Percentiles rank a stretch among this genome's conserved stretches.
Conservation (phyloP, 2,888 invertebrate species). For the Tenthredo amoena region DNA sequence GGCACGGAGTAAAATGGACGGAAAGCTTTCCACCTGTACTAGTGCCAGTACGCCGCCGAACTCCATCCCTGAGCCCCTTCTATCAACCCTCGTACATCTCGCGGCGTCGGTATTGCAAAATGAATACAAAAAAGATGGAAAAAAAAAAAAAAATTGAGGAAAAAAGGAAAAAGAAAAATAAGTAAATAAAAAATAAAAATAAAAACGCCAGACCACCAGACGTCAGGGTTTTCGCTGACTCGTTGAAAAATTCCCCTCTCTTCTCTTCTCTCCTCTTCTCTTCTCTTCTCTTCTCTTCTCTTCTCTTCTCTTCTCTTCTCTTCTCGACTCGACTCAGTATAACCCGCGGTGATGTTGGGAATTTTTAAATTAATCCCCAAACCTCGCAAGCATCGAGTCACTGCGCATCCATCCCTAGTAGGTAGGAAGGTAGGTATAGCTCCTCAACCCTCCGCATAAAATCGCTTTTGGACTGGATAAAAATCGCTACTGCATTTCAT, state of each 20-base stretch:
- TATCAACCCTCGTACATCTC: conserved; percentile 43
- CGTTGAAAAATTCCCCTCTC: conserved; percentile 36
- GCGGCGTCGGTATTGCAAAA: conserved; percentile 17
- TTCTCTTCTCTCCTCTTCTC: background rate
- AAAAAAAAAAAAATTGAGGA: background rate
- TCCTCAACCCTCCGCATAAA: conserved; percentile 6
- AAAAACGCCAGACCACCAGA: conserved; percentile 35
- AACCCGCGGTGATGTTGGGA: conserved; percentile 43
- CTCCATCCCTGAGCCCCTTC: conserved; percentile 6
- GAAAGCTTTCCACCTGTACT: conserved; percentile 35
- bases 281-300: too few relatives aligned
- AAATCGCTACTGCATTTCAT: background rate
- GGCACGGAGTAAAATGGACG: conserved; percentile 24
- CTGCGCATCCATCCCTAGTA: conserved; percentile 33
- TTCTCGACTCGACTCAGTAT: conserved; percentile 8
- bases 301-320: background rate
- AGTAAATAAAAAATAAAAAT: background rate
- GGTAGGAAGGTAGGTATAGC: background rate
- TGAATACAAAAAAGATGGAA: background rate
- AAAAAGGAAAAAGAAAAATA: background rate
- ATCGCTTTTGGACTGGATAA: conserved; percentile 10
- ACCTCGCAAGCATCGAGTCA: conserved; percentile 22
- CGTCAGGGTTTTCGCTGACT: conserved; percentile 47
- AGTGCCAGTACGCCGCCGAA: background rate
- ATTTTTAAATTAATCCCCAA: conserved; percentile 46